Conservation (phyloP, 2,797 vertebrate genomes). For the Numenius phaeopus region DNA sequence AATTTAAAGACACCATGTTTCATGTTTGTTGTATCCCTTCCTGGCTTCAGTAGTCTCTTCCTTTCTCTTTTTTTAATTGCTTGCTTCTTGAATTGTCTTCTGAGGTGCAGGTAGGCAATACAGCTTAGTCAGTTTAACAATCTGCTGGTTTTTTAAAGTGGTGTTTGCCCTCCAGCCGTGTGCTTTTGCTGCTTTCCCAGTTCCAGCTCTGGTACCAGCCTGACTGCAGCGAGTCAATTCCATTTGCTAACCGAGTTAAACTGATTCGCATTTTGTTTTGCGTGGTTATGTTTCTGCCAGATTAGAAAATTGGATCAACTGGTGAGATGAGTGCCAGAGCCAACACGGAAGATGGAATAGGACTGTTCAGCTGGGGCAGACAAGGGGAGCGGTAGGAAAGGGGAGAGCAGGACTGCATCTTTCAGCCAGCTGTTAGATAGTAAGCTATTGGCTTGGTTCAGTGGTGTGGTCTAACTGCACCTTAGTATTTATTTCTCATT, state of each 20-base stretch:
- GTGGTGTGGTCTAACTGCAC: neutral
- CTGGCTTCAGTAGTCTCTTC: neutral
- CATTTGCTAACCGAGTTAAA: neutral
- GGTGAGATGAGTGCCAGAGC: neutral
- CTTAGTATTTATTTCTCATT: neutral
- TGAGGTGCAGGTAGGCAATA: neutral
- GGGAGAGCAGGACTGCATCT: neutral
- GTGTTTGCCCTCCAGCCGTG: neutral
- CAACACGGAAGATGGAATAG: neutral
- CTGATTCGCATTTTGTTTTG: neutral
- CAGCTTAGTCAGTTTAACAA: neutral
- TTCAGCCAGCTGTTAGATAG: neutral
- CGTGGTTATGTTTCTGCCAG: neutral
- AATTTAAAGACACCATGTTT: neutral
- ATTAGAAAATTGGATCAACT: neutral
- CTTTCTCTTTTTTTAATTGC: neutral
- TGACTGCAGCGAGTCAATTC: neutral
- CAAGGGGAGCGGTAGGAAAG: neutral
- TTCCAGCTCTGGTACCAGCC: neutral
- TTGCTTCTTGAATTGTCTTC: neutral
- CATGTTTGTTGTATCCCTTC: neutral
- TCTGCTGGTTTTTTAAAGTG: neutral
- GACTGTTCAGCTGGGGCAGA: neutral
- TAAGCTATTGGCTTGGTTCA: neutral
- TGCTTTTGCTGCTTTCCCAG: neutral